Base-by-base conservation (phyloP, 2,797 vertebrate genomes). In the Lithobates sylvaticus region DNA sequence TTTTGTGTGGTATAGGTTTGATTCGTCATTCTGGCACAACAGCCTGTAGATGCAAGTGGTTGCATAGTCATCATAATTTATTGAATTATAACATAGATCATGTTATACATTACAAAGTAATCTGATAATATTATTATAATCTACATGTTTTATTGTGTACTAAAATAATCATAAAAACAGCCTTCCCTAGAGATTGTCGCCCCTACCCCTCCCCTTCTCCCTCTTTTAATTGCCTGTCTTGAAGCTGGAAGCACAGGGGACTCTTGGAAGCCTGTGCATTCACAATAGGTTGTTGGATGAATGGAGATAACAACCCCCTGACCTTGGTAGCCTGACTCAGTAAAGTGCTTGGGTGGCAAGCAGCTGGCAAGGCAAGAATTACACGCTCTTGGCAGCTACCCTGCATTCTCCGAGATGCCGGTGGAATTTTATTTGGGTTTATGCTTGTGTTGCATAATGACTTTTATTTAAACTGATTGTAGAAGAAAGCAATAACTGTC, bases 301-400 rank as follows among this genome's bases (percentile, higher is more conserved):
- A 87, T 87, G 85, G 85, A 69, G 85, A 74, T 64, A 16, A 75
- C 68, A 36, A 69, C 39, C 80, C 84, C 74, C 64, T 85, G 77
- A 81, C 80, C 78, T 70, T 86, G 78, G 26, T 80, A 47, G 67
- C 73, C 81, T 61, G 73, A n/a, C 69, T 78, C 68, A 58, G 54
- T 87, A 81, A 84, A 69, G 76, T 68, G 70, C 34, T 29, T 84
- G 86, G 86, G 74, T 87, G 81, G 81, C 67, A 64, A 74, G 81
- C 86, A 87, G 86, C 50, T 87, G 86, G 80, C 81, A 83, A 36
- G 34, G 27, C 67, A 78, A 50, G 36, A 67, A 73, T 82, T 23
- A 72, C 32, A 75, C 2, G 44, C 76, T 75, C 42, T 76, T 84
- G 81, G 86, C 81, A 84, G 69, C 47, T 29, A 2, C 21, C 12